Evolutionary conservation across 1,140 invertebrate species (phyloP), one percentile per base, ranked within the genome.

Genomic region (Drepana arcuata): DNA sequence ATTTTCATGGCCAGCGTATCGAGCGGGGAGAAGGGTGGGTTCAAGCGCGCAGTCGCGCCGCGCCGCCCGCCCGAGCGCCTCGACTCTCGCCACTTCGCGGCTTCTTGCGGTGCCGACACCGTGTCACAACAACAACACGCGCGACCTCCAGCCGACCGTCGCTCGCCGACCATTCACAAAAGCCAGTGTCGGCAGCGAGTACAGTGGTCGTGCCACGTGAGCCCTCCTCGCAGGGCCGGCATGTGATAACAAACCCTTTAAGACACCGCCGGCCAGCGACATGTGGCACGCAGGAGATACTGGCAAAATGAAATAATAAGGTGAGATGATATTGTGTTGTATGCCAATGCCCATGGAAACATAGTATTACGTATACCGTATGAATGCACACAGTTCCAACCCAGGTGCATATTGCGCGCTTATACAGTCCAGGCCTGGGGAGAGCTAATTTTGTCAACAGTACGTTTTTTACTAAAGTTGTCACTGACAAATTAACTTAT

Each of bases 1-100:
- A 73, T 54, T 80, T 80, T 80, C 71, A 80, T 80, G 75, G 75
- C 62, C 75, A 71, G 45, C 48, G 61, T 80, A 79, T 79, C 60
- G 73, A 78, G 63, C 73, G 66, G 48, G 28, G 34, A 30, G 28
- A 41, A 49, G 41, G 48, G 36, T 28, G 34, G 29, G 12, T 21
- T 18, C 18, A 24, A 21, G 7, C 56, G 69, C 72, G 72, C 72
- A 70, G 68, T 41, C 69, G 72, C 70, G 52, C 34, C 54, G 36
- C 45, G 47, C 41, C 50, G 35, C 40, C 48, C 57, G 57, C 53
- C 44, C 43, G 48, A 48, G 48, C 44, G 34, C 57, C 48, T 43
- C 48, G 21, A 26, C 51, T 50, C 45, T 36, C 44, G 25, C 29
- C 31, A 27, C 35, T 7, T 24, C 28, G 39, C 47, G 51, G 53